A percentile compares a stretch with the other conserved stretches of the same genome.
These are phyloP conservation scores for Tachysurus vachellii DNA, from an alignment of 2,113 vertebrate species.

Conservation along the genomic window DNA sequence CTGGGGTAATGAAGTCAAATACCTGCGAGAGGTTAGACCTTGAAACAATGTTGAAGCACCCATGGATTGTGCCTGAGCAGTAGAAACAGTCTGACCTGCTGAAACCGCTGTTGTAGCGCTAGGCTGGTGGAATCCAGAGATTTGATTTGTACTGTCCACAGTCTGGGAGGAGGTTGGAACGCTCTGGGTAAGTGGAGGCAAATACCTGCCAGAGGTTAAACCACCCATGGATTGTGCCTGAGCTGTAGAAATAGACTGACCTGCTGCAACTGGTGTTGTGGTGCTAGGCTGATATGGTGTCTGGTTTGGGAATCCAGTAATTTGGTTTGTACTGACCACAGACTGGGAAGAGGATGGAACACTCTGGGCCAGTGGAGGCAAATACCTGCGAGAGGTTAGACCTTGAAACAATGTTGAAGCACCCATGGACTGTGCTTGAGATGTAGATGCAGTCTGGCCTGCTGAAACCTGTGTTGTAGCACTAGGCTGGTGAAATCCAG, in stretches of 20 bases:
- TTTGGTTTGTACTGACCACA: too few species aligned
- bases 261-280: background rate
- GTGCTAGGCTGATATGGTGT: background rate
- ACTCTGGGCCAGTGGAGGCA: background rate
- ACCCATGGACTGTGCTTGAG: background rate
- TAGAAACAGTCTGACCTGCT: too few species aligned
- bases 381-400: too few species aligned
- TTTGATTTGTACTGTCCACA: too few species aligned
- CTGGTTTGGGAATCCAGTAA: background rate
- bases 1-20: background rate
- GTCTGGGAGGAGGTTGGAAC: background rate
- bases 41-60: background rate
- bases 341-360: background rate
- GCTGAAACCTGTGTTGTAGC: background rate
- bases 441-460: background rate
- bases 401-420: too few species aligned
- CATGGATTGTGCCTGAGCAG: background rate
- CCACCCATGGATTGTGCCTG: background rate
- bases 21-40: background rate
- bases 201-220: background rate
- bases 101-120: too few species aligned
- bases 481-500: background rate
- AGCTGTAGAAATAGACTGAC: background rate
- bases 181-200: accelerated
- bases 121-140: background rate